phyloP scores from a whole-genome alignment of 2,888 invertebrate species.

The Hydrotaea diabolus region DNA sequence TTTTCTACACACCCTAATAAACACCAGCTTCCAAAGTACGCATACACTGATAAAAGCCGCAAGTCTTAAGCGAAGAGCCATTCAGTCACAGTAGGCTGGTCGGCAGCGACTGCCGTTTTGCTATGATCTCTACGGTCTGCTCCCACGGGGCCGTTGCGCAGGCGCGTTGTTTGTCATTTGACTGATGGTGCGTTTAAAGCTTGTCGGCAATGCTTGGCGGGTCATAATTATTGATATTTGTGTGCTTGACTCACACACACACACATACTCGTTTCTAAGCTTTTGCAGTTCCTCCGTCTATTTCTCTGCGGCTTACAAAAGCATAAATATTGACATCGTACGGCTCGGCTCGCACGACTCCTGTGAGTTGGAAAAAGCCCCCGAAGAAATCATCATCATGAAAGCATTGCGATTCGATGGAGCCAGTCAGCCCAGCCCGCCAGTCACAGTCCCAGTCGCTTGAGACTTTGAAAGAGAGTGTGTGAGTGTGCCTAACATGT shows the following conservation, averaged over 20 bases:
- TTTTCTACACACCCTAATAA: not conserved
- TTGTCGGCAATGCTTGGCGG: conserved; percentile 40
- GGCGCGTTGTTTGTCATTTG: conserved; percentile 47
- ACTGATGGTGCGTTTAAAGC: conserved; percentile 17
- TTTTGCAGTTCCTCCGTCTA: too few relatives aligned
- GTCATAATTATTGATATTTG: conserved; percentile 30
- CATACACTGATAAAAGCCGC: not conserved
- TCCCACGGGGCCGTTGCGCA: conserved; percentile 54
- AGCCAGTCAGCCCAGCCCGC: not conserved
- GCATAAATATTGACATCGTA: conserved; percentile 43
- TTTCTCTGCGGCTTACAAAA: not conserved
- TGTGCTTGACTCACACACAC: not conserved
- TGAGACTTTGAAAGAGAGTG: conserved; percentile 47
- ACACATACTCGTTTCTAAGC: not conserved
- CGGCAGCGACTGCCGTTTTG: conserved; percentile 2
- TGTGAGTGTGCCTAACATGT: conserved; percentile 49
- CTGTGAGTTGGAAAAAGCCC: conserved; percentile 29
- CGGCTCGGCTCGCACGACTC: conserved; percentile 23
- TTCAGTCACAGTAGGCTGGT: not conserved
- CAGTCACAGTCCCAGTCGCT: conserved; percentile 42
- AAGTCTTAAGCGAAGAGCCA: not conserved
- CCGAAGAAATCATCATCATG: conserved; percentile 35
- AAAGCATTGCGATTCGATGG: conserved; percentile 27
- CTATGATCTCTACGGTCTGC: conserved; percentile 37
- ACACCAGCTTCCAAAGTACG: not conserved